Conservation (phyloP, 2,797 vertebrate genomes). For the Petrocephalus sullivani region DNA sequence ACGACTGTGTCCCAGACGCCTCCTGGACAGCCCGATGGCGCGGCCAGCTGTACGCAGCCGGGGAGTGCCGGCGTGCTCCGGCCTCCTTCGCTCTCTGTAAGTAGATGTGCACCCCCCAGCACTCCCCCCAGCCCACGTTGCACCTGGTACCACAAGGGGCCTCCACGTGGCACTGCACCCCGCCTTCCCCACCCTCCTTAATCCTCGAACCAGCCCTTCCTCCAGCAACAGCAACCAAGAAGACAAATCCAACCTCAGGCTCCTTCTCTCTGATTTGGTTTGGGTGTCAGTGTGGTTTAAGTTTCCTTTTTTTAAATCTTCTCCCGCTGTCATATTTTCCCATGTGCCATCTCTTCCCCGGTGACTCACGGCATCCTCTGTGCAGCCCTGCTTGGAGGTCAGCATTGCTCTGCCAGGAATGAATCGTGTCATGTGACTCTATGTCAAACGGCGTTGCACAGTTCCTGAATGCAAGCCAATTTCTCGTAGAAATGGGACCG, state of each 20-base stretch:
- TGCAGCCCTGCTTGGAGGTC: slow-evolving; percentile 13
- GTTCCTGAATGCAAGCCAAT: slow-evolving; percentile 8
- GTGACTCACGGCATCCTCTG: slow-evolving; percentile 12
- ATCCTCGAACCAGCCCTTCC: background rate
- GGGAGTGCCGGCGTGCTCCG: slow-evolving; percentile 62
- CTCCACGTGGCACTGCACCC: slow-evolving; percentile 21
- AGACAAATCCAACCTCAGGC: background rate
- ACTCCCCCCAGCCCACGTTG: slow-evolving; percentile 38
- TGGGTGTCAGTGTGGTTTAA: slow-evolving; percentile 9
- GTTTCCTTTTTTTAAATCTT: slow-evolving; percentile 22
- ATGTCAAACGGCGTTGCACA: background rate
- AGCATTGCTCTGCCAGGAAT: slow-evolving; percentile 19
- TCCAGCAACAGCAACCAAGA: background rate
- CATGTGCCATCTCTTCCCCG: slow-evolving; percentile 16
- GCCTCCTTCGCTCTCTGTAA: slow-evolving; percentile 70
- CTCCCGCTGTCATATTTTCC: slow-evolving; percentile 21
- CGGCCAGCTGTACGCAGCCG: slow-evolving; percentile 68
- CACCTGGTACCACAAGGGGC: slow-evolving; percentile 24
- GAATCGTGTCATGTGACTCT: slow-evolving; percentile 17
- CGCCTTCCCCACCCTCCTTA: slow-evolving; percentile 10
- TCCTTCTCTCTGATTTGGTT: slow-evolving; percentile 18
- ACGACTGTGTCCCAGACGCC: slow-evolving; percentile 45
- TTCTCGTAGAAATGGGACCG: background rate
- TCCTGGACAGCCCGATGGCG: slow-evolving; percentile 69
- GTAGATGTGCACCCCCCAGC: slow-evolving; percentile 58